Evolutionary conservation across 2,888 invertebrate species (phyloP), one percentile per base, ranked within the genome.

Genomic region (Drosophila mulleri): DNA sequence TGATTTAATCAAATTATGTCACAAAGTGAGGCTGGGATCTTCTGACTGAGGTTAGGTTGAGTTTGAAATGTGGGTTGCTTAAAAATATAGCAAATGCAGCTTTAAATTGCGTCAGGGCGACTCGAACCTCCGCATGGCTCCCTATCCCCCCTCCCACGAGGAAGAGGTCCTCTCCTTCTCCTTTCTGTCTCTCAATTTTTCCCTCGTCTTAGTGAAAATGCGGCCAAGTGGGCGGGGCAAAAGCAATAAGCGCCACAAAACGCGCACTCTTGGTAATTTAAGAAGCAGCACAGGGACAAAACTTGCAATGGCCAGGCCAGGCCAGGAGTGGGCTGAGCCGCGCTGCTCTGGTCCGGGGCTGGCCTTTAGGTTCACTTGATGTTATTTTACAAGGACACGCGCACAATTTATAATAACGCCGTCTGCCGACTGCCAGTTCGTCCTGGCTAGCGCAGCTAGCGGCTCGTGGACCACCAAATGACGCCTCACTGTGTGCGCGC

Each of bases 351-450:
- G 4, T 35, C n/a, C 44, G 20, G 32, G 6, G 48, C 32, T 56
- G 72, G 66, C 67, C 66, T 67, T 60, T 69, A 54, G 77, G 74
- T 89, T 86, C 87, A 87, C 79, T 84, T 81, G 72, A 89, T 84
- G 79, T 79, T 87, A 86, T 89, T 83, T 89, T 87, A 89, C 89
- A 84, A 89, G 84, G 89, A 84, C 87, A 87, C 87, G 87, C 84
- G 87, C 89, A 82, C 87, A 84, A 89, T 84, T 84, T 84, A 87
- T 89, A 84, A 87, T 87, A 87, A 77, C 80, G 87, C 72, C 72
- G 82, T 64, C 68, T 73, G 54, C 39, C 65, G 60, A 2, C 35
- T 35, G 26, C 26, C 26, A 26, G 59, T 61, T 37, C 44, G 35
- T 26, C 53, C 56, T 41, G 45, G 57, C 14, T 11, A 41, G 50